phyloP scores from a whole-genome alignment of 1,140 invertebrate species.

The Leguminivora glycinivorella region DNA sequence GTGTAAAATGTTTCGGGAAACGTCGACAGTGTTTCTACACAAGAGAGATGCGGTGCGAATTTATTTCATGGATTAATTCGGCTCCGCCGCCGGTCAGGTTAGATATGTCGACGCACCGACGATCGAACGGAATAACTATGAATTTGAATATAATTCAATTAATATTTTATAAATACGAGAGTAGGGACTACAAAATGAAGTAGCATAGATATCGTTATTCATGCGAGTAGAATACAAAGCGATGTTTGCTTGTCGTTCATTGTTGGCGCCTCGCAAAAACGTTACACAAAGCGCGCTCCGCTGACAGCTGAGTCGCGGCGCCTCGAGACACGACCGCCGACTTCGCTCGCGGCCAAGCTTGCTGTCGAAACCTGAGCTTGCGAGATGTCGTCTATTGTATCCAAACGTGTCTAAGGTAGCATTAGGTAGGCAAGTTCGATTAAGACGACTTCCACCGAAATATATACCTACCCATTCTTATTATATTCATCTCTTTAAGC shows the following conservation, averaged over 20 bases:
- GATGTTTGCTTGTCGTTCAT: conserved; percentile 71
- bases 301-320: conserved; percentile 55
- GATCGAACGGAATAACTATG: background rate
- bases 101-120: background rate
- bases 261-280: conserved; percentile 58
- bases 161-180: conserved; percentile 61
- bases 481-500: too few species aligned
- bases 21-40: conserved; percentile 21
- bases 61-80: conserved; percentile 38
- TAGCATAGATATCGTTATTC: conserved; percentile 65
- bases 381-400: background rate
- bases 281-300: conserved; percentile 47
- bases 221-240: conserved; percentile 61
- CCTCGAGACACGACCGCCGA: conserved; percentile 18
- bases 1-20: conserved; percentile 39
- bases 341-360: conserved; percentile 22
- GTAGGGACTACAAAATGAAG: conserved; percentile 55
- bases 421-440: background rate
- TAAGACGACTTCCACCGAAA: too few species aligned
- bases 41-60: conserved; percentile 38
- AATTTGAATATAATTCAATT: conserved; percentile 58
- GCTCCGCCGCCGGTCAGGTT: background rate
- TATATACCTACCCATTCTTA: too few species aligned
- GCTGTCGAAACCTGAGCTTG: background rate
- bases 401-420: background rate